phyloP scores from a whole-genome alignment of 1,140 invertebrate genomes.

The Araneus ventricosus region DNA sequence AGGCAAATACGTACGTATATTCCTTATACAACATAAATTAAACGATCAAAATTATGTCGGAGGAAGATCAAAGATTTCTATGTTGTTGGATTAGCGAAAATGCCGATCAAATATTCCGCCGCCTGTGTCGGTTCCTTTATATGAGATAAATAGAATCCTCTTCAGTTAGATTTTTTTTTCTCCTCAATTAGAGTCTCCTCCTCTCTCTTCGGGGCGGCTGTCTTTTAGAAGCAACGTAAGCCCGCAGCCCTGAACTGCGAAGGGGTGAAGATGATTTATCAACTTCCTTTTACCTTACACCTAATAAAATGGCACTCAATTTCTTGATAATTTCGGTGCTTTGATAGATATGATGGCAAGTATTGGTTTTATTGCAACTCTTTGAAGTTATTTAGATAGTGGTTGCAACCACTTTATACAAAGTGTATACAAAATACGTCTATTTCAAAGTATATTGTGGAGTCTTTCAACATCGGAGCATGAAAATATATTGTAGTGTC shows the following conservation, averaged over 20 bases:
- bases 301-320: not conserved
- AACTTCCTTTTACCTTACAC: slow-evolving; percentile 8
- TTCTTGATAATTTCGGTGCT: not conserved
- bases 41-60: slow-evolving; percentile 40
- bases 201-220: not conserved
- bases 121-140: slow-evolving; percentile 36
- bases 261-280: slow-evolving; percentile 18
- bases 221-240: not conserved
- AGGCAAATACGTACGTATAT: not conserved
- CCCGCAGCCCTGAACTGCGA: not conserved
- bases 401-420: not conserved
- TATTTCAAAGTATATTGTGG: no score
- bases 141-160: slow-evolving; percentile 22
- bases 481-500: no score
- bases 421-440: not conserved
- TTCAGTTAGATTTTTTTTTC: not conserved
- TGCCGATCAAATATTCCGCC: slow-evolving; percentile 43
- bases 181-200: not conserved
- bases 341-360: not conserved
- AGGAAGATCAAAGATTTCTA: slow-evolving; percentile 22
- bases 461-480: no score
- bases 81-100: slow-evolving; percentile 1
- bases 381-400: not conserved
- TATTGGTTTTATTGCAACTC: not conserved
- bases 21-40: slow-evolving; percentile 24